phyloP scores from a whole-genome alignment of 2,888 invertebrate genomes.

The Eupithecia exiguata region DNA sequence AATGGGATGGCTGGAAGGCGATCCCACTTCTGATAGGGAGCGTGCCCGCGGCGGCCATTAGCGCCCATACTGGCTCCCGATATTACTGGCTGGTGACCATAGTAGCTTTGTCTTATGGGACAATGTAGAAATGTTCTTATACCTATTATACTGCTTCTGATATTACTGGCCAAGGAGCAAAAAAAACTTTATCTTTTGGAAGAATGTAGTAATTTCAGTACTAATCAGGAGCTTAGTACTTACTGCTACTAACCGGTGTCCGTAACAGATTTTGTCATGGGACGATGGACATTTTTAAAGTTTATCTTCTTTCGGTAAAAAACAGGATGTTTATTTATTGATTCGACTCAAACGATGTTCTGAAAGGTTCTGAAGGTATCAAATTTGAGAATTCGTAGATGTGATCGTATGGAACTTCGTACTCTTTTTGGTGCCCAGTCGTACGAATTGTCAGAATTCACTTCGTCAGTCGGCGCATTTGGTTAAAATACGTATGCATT shows the following conservation, averaged over 20 bases:
- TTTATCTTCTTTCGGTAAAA: too few relatives aligned
- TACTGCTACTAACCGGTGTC: not conserved
- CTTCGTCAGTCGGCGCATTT: not conserved
- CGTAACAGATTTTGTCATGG: not conserved
- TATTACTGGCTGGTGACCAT: conserved; percentile 61
- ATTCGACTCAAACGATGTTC: not conserved
- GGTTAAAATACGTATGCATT: not conserved
- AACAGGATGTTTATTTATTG: not conserved
- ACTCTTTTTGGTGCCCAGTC: not conserved
- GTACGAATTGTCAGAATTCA: not conserved
- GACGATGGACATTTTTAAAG: not conserved
- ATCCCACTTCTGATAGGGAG: conserved; percentile 68
- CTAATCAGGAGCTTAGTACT: not conserved
- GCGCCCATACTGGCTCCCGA: conserved; percentile 68
- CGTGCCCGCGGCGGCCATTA: conserved; percentile 73
- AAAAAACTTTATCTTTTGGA: not conserved
- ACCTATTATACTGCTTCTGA: not conserved
- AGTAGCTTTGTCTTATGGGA: not conserved
- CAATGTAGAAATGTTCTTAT: not conserved
- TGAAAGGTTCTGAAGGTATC: too few relatives aligned
- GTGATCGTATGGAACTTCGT: not conserved
- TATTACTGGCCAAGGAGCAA: not conserved
- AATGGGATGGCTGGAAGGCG: conserved; percentile 57
- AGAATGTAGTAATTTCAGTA: not conserved
- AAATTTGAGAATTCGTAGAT: not conserved